Conservation (phyloP, 2,888 invertebrate genomes). For the Melanargia galathea region DNA sequence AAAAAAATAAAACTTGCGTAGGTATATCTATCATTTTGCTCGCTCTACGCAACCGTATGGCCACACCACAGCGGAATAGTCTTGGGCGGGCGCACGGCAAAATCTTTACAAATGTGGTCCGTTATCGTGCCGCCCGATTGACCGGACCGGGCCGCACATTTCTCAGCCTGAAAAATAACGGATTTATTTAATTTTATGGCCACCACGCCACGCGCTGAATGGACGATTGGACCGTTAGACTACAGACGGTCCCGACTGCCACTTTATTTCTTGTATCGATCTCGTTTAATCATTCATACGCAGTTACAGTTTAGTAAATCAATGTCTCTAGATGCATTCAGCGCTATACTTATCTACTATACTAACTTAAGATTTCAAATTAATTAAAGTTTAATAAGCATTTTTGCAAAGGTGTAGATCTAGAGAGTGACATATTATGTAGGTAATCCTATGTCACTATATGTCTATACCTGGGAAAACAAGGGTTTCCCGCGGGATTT, state of each 20-base stretch:
- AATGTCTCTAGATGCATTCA: too few species aligned
- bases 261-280: conserved; percentile 24
- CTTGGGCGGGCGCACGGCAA: conserved; percentile 65
- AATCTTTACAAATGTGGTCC: conserved; percentile 81
- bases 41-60: conserved; percentile 65
- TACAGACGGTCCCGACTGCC: conserved; percentile 24
- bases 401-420: too few species aligned
- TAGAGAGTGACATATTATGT: too few species aligned
- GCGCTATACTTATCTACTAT: too few species aligned
- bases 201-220: conserved; percentile 77
- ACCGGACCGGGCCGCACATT: conserved; percentile 67
- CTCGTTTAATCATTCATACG: background rate
- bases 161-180: conserved; percentile 81
- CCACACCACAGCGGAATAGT: conserved; percentile 61
- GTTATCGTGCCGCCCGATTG: conserved; percentile 79
- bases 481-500: too few species aligned
- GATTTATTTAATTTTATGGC: conserved; percentile 82
- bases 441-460: too few species aligned
- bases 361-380: too few species aligned
- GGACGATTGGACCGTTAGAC: conserved; percentile 63
- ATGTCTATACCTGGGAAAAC: too few species aligned
- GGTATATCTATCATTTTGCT: conserved; percentile 38
- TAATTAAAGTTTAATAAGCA: too few species aligned
- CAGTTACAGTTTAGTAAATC: too few species aligned
- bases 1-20: too few species aligned